Evolutionary conservation across 92 coral and sea anemone genomes (phyloP), one percentile per base, ranked within the genome.

Genomic region (Zoanthus sansibaricus): DNA sequence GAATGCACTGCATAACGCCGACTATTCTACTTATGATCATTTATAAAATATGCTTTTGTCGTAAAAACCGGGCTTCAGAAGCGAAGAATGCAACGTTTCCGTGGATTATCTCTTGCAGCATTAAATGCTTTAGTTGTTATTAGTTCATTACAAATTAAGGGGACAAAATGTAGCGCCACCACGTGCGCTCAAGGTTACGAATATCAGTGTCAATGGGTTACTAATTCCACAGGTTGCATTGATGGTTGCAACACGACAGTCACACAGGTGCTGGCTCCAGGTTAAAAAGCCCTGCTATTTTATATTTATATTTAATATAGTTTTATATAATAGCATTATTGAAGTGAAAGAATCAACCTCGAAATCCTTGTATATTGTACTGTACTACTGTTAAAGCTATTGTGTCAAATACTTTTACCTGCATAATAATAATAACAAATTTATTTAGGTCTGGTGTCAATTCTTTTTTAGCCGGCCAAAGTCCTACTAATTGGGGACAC

Each of bases 171-270:
- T 21, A 21, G 62, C 21, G 85, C 59, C 52, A 80, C 85, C 21
- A 44, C 85, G 2, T 80, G 85, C 14, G 58, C 25, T 13, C 18
- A 80, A 32, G 85, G 85, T 25, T 80, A 66, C 9, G 61, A 80
- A 16, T 80, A 80, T 66, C 85, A 80, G 14, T 80, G 85, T n/a
- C 85, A 47, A 17, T 80, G 85, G 85, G 75, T 80, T 15, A 80
- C 85, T 6, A 80, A 80, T 14, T 80, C 85, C 9, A 80, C 85
- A 6, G 75, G 85, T 80, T 80, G 74, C 46, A 68, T 80, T 3
- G 7, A 7, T 12, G 85, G 85, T 21, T 80, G 85, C 31, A 80
- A 80, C 75, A 18, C 85, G 1, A 80, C 85, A 30, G 47, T 80
- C 25, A 55, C 85, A 18, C 59, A 80, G 61, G 25, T 80, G 46